Percentiles rank a stretch among this genome's conserved stretches.
Conservation (phyloP, 1,140 invertebrate genomes). For the Cyclargus thomasi region DNA sequence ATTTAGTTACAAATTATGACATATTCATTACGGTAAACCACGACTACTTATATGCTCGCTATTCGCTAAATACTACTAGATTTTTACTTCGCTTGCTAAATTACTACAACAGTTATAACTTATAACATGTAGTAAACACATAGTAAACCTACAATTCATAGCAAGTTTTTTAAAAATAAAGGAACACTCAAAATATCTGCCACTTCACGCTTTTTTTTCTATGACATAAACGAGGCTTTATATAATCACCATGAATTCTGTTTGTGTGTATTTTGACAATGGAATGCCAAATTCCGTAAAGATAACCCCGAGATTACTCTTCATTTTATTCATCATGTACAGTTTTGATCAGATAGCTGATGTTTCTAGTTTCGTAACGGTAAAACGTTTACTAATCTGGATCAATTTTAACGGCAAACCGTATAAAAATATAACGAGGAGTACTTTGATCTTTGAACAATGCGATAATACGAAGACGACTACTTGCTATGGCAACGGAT, state of each 20-base stretch:
- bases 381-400: background rate
- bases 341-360: background rate
- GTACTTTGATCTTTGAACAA: slow-evolving; percentile 8
- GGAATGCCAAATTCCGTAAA: background rate
- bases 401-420: slow-evolving; percentile 2
- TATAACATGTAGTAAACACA: too few relatives aligned
- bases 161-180: too few relatives aligned
- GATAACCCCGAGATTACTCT: background rate
- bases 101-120: too few relatives aligned
- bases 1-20: too few relatives aligned
- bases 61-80: too few relatives aligned
- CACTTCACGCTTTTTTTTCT: too few relatives aligned
- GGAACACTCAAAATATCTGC: too few relatives aligned
- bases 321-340: background rate
- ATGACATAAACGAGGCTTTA: background rate
- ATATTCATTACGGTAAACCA: too few relatives aligned
- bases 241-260: background rate
- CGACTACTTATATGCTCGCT: too few relatives aligned
- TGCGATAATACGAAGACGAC: background rate
- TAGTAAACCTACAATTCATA: too few relatives aligned
- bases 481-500: slow-evolving; percentile 28
- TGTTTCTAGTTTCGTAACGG: background rate
- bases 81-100: too few relatives aligned
- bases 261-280: background rate
- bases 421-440: background rate